Percentiles rank a stretch among this genome's conserved stretches.
These are phyloP conservation scores for Pteromalus puparum DNA, from an alignment of 1,140 invertebrate species.

Conservation along the genomic window DNA sequence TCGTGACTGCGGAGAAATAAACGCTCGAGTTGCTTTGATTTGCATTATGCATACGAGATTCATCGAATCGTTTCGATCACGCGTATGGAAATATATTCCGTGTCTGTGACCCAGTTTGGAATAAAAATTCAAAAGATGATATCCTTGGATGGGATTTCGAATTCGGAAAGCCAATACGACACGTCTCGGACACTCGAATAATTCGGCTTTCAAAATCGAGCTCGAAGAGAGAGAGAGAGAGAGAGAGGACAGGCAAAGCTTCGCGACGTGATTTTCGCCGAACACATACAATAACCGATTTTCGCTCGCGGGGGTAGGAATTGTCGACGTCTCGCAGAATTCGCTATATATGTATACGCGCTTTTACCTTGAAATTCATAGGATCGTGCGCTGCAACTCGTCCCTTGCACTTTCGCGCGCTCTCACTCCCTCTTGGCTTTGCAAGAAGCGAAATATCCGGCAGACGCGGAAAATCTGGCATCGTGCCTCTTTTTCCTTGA, in stretches of 20 bases:
- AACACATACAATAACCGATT: slow-evolving; percentile 38
- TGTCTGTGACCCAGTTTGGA: no score
- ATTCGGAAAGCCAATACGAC: no score
- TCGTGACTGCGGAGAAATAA: not conserved
- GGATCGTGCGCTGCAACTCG: slow-evolving; percentile 21
- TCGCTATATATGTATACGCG: no score
- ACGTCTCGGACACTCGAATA: no score
- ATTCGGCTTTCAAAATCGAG: no score
- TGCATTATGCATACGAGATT: no score
- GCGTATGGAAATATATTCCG: no score
- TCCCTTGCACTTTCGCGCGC: not conserved
- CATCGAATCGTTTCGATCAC: no score
- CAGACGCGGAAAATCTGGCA: slow-evolving; percentile 43
- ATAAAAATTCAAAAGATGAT: no score
- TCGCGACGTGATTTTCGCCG: slow-evolving; percentile 20
- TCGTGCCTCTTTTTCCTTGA: not conserved
- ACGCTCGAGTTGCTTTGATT: not conserved
- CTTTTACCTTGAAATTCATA: slow-evolving; percentile 54
- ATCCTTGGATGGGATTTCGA: no score
- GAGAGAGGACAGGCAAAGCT: not conserved
- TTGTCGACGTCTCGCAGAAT: not conserved
- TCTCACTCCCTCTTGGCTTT: not conserved
- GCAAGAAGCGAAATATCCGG: slow-evolving; percentile 14
- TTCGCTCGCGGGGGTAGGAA: slow-evolving; percentile 1
- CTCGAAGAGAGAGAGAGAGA: not conserved